Conservation (phyloP, 2,888 invertebrate genomes). For the Busseola fusca region DNA sequence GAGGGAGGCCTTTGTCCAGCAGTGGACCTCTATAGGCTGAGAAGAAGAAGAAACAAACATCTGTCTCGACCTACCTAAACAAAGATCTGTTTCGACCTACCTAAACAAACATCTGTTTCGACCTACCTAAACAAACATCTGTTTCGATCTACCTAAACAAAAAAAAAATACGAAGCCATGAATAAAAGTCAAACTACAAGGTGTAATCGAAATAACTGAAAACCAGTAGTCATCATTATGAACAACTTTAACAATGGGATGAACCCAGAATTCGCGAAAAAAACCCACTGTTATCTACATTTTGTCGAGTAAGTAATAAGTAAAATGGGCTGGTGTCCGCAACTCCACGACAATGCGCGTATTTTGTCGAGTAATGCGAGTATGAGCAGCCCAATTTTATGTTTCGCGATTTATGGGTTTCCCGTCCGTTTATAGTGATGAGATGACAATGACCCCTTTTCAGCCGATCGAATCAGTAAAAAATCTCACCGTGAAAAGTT, state of each 20-base stretch:
- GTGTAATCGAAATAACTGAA: neutral
- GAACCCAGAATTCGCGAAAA: neutral
- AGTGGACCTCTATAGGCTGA: too few relatives aligned
- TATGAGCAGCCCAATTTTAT: neutral
- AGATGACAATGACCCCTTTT: neutral
- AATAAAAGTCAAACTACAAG: neutral
- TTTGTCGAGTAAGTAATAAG: neutral
- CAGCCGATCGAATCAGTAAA: too few relatives aligned
- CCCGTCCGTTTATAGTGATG: neutral
- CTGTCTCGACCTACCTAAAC: too few relatives aligned
- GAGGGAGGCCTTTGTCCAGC: too few relatives aligned
- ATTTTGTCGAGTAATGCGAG: neutral
- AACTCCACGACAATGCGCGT: too few relatives aligned
- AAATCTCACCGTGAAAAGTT: too few relatives aligned
- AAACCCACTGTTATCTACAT: neutral
- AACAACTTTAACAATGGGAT: neutral
- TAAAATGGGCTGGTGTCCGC: too few relatives aligned
- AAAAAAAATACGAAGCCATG: conserved; percentile 6
- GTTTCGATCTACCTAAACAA: neutral
- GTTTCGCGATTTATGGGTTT: neutral
- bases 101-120: too few relatives aligned
- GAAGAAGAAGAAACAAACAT: too few relatives aligned
- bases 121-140: too few relatives aligned
- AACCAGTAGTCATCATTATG: neutral
- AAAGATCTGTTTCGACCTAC: too few relatives aligned